phyloP scores from a whole-genome alignment of 2,888 invertebrate genomes.

The Perizoma flavofasciatum region DNA sequence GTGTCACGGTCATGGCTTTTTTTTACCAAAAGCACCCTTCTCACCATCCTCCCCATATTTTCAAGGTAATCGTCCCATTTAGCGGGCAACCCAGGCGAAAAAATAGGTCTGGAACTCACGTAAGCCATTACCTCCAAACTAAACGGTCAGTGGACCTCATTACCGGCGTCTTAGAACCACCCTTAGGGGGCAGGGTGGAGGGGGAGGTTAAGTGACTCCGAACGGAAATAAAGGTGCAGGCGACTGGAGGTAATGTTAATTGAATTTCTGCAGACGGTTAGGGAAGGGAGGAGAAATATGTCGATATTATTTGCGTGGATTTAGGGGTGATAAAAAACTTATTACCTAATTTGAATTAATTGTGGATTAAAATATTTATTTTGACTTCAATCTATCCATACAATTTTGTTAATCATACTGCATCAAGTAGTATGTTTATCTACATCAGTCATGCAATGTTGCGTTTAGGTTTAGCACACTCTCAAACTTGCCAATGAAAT shows the following conservation, averaged over 20 bases:
- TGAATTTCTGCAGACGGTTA: slow-evolving; percentile 83
- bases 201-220: slow-evolving; percentile 77
- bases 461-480: too few relatives aligned
- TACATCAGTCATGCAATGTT: too few relatives aligned
- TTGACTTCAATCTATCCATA: too few relatives aligned
- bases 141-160: slow-evolving; percentile 82
- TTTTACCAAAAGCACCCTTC: slow-evolving; percentile 1
- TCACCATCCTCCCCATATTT: slow-evolving; percentile 31
- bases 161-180: slow-evolving; percentile 70
- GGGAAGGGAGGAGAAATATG: slow-evolving; percentile 50
- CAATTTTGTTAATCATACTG: too few relatives aligned
- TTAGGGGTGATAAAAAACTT: not conserved
- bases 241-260: slow-evolving; percentile 85
- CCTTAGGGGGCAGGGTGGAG: slow-evolving; percentile 36
- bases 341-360: too few relatives aligned
- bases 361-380: too few relatives aligned
- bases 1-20: too few relatives aligned
- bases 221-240: slow-evolving; percentile 85
- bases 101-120: slow-evolving; percentile 64
- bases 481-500: too few relatives aligned
- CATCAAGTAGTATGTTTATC: too few relatives aligned
- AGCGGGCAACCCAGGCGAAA: slow-evolving; percentile 45
- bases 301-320: slow-evolving; percentile 41
- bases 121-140: slow-evolving; percentile 80
- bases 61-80: slow-evolving; percentile 41